Evolutionary conservation across 2,113 vertebrate species (phyloP).

Genomic region (Capreolus pygargus): DNA sequence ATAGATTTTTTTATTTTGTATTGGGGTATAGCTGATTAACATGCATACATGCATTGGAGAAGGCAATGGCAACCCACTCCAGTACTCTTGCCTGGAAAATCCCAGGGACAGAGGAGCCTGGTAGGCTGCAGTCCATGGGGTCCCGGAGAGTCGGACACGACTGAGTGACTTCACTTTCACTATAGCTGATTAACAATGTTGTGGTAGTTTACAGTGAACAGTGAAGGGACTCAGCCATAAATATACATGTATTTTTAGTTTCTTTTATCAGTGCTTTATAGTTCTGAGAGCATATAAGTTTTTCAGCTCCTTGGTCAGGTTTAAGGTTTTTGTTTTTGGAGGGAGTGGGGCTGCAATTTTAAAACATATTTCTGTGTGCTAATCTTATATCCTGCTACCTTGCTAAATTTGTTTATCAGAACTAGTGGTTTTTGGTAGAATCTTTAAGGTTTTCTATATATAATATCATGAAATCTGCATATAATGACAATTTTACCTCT

Average conservation of each 20-base stretch:
- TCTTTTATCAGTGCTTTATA: background rate
- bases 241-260: background rate
- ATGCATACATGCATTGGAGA: too few relatives aligned
- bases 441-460: background rate
- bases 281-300: background rate
- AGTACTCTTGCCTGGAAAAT: too few relatives aligned
- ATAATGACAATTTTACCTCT: background rate
- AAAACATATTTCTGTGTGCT: background rate
- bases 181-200: background rate
- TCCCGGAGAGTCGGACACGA: too few relatives aligned
- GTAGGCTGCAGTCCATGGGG: too few relatives aligned
- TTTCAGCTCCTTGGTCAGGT: background rate
- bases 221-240: background rate
- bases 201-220: background rate
- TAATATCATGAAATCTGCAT: background rate
- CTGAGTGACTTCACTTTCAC: too few relatives aligned
- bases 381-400: background rate
- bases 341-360: background rate
- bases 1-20: background rate
- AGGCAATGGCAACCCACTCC: too few relatives aligned
- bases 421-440: background rate
- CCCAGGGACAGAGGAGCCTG: too few relatives aligned
- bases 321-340: background rate
- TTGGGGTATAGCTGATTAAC: background rate
- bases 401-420: background rate